These are phyloP conservation scores for Orchesellides sinensis DNA, from an alignment of 2,888 invertebrate species.

Conservation along the genomic window DNA sequence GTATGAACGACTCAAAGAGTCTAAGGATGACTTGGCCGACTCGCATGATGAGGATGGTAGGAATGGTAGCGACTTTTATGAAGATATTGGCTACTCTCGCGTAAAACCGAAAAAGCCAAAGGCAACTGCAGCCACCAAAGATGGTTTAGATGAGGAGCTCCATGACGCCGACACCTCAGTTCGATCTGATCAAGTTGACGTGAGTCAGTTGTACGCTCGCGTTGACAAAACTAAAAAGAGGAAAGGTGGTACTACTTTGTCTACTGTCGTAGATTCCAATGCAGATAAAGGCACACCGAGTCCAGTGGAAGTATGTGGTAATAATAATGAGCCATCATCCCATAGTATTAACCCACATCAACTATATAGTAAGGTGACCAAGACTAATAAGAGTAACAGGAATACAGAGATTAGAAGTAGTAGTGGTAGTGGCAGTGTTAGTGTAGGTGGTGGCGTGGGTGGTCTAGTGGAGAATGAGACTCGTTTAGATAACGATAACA, in stretches of 20 bases:
- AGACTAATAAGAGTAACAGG: slow-evolving; percentile 27
- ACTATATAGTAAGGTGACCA: slow-evolving; percentile 54
- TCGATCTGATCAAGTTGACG: slow-evolving; percentile 39
- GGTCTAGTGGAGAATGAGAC: slow-evolving; percentile 13
- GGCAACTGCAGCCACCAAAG: slow-evolving; percentile 1
- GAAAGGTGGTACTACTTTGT: slow-evolving; percentile 24
- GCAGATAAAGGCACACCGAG: neutral
- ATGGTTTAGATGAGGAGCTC: neutral
- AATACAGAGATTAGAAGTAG: slow-evolving; percentile 18
- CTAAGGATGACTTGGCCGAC: slow-evolving; percentile 66
- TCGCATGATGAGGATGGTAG: slow-evolving; percentile 50
- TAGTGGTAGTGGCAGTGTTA: neutral
- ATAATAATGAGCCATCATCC: slow-evolving; percentile 51
- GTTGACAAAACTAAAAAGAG: slow-evolving; percentile 72
- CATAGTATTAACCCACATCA: slow-evolving; percentile 9
- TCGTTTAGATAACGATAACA: slow-evolving; percentile 65
- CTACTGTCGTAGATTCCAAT: neutral
- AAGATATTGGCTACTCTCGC: slow-evolving; percentile 72
- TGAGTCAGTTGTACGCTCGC: slow-evolving; percentile 72
- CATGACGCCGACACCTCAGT: neutral
- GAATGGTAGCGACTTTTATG: slow-evolving; percentile 68
- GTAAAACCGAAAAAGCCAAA: slow-evolving; percentile 58
- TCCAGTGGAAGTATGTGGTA: slow-evolving; percentile 35
- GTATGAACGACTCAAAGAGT: slow-evolving; percentile 73
- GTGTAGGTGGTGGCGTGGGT: slow-evolving; percentile 6